Evolutionary conservation across 2,797 vertebrate species (phyloP), one percentile per base, ranked within the genome.

Genomic region (Anguilla megastoma): DNA sequence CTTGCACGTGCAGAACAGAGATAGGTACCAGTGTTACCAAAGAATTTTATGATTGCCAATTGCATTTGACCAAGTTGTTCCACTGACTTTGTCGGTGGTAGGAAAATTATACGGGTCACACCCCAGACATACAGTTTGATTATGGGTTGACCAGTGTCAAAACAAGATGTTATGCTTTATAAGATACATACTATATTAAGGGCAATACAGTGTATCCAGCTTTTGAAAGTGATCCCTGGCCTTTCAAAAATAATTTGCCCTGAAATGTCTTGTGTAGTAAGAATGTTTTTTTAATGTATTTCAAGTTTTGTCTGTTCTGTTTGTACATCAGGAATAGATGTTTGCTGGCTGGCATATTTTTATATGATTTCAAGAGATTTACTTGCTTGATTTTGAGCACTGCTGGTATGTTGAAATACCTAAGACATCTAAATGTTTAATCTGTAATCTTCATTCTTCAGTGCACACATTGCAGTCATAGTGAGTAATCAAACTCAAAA

Each of bases 401-500:
- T 76, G 71, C 71, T 76, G 71, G 27, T 76, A 76, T 76, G 30
- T 41, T 76, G n/a, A 36, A 76, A 76, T 36, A 41, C 71, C 10
- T 2, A 76, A 76, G 12, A 76, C 12, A 14, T 41, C 12, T 12
- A 76, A 71, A 71, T 41, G 10, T 14, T 76, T 36, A 16, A 76
- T 76, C 3, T 24, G 33, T 41, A 16, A 76, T 76, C 3, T 76
- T 76, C 2, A 36, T 41, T 18, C 5, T 36, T 41, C 30, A 76
- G n/a, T 41, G 30, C 33, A 76, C 5, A 76, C 33, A 41, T 41
- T n/a, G 33, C 71, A 76, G 33, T 36, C 71, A 41, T 18, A 41
- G 71, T 36, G 71, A 76, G 0, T 71, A 12, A 71, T 76, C 10
- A 10, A 76, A 12, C 3, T 36, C 14, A 36, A 10, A 33, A 4